Evolutionary conservation across 2,888 invertebrate species (phyloP).

Genomic region (Phanerotoma sp.): DNA sequence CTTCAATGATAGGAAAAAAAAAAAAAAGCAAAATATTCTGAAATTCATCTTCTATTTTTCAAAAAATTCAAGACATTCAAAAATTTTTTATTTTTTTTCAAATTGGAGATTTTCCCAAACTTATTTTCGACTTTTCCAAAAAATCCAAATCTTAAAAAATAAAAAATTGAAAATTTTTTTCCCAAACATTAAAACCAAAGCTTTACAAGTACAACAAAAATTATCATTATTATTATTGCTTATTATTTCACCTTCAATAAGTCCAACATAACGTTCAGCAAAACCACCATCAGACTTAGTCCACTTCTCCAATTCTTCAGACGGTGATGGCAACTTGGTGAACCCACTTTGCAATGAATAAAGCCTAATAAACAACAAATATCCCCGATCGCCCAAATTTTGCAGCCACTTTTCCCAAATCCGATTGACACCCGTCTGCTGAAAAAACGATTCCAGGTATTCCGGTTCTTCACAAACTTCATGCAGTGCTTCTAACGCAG

Average conservation of each 20-base stretch:
- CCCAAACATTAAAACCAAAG: too few species aligned
- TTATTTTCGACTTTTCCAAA: too few species aligned
- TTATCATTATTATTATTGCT: too few species aligned
- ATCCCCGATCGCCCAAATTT: constrained; percentile 62
- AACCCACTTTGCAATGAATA: constrained; percentile 61
- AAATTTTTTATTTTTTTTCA: too few species aligned
- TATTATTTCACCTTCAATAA: constrained; percentile 87
- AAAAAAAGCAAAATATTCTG: too few species aligned
- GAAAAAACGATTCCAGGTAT: constrained; percentile 46
- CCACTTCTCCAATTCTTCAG: constrained; percentile 54
- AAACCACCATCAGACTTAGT: constrained; percentile 49
- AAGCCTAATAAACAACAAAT: constrained; percentile 60
- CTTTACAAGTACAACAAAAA: too few species aligned
- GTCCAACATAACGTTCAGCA: constrained; percentile 72
- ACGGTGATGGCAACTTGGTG: constrained; percentile 54
- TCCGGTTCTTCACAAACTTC: constrained; percentile 85
- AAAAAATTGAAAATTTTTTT: too few species aligned
- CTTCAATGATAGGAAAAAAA: too few species aligned
- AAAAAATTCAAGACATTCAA: too few species aligned
- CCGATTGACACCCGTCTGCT: constrained; percentile 39
- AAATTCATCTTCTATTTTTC: too few species aligned
- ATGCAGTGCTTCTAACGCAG: constrained; percentile 81
- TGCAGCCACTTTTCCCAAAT: constrained; percentile 57
- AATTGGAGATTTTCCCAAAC: too few species aligned
- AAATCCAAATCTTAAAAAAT: too few species aligned